Evolutionary conservation across 2,888 invertebrate species (phyloP), one percentile per base, ranked within the genome.

Genomic region (Arctia plantaginis): DNA sequence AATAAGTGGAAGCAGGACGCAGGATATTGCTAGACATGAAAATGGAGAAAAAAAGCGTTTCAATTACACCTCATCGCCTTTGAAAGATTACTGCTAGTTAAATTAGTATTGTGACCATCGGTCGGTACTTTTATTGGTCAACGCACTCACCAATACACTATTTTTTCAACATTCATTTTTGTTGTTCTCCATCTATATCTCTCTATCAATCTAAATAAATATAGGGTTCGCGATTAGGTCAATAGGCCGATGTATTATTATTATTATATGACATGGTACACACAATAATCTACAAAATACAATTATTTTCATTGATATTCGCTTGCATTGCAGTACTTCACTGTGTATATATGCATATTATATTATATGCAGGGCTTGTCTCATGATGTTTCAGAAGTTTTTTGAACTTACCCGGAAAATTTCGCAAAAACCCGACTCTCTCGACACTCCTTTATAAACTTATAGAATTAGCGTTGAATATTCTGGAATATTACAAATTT

Each of bases 21-120:
- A 89, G 92, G 90, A 92, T 93, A 92, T 93, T 93, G 89, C 89
- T 88, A 89, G 88, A 90, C 90, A 90, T 87, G 86, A 88, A 86
- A 90, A 85, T 86, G 81, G 86, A 90, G 90, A 87, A 90, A 71
- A 90, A 87, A 85, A 85, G 84, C 80, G 85, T 86, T 91, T 91
- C 93, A 93, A 93, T 93, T 93, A 93, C 90, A 86, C 81, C 77
- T 79, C 78, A 85, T 80, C 84, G 86, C 89, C 62, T 89, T 90
- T 89, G 87, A 84, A 79, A 80, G n/a, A 82, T 80, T 80, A 74
- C 74, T 65, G 69, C 76, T 77, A 47, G 51, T 35, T 79, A 76
- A 71, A 82, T 85, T 86, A 84, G 75, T 80, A 75, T 78, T 83
- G 76, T 78, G 72, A 72, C 64, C 66, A 70, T 66, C 73, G 64